These are phyloP conservation scores for Metaphire vulgaris DNA, from an alignment of 1,140 invertebrate genomes.

Conservation along the genomic window DNA sequence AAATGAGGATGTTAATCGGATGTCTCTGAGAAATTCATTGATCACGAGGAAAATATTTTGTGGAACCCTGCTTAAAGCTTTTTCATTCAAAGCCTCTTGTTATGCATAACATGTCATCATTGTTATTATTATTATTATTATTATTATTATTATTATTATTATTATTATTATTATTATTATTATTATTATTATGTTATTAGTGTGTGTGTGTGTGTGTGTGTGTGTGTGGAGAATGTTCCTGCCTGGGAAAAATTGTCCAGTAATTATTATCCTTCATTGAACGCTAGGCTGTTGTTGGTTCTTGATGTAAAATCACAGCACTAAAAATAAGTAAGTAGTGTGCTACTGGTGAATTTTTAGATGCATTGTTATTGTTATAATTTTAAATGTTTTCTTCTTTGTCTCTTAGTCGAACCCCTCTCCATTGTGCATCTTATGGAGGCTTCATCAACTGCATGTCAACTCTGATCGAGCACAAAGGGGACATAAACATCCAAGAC, in stretches of 20 bases:
- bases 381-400: neutral
- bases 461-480: constrained; percentile 49
- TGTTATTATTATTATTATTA: neutral
- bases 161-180: neutral
- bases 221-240: neutral
- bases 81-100: too few species aligned
- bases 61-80: too few species aligned
- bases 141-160: neutral
- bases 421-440: constrained; percentile 52
- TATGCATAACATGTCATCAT: neutral
- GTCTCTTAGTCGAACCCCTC: constrained; percentile 45
- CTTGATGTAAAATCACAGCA: neutral
- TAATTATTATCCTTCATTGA: too few species aligned
- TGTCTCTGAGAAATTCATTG: too few species aligned
- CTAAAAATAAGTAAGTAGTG: neutral
- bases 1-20: neutral
- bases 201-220: constrained; percentile 6
- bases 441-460: constrained; percentile 53
- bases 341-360: neutral
- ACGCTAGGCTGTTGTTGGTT: too few species aligned
- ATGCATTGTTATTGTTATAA: neutral
- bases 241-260: neutral
- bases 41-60: too few species aligned
- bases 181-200: neutral
- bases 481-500: constrained; percentile 48